Evolutionary conservation across 2,113 vertebrate species (phyloP), one percentile per base, ranked within the genome.

Genomic region (Pagrus major): DNA sequence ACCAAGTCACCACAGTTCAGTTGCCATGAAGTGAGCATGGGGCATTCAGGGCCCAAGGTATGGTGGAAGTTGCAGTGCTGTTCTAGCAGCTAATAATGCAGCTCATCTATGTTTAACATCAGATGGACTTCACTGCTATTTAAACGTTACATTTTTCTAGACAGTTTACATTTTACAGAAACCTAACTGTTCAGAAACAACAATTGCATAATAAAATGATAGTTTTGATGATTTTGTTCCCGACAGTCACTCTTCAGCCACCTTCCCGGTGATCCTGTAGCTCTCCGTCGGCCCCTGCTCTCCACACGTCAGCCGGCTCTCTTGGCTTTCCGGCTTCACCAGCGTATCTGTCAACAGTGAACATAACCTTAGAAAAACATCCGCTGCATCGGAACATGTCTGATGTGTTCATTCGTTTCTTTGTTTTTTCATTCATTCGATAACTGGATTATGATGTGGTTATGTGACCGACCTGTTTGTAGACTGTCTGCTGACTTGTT

Each of bases 221-320:
- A 33, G 9, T 1, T 44, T 51, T 41, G 46, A 6, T 37, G 35
- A 25, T 35, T 42, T 58, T 1, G 3, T 29, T 41, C n/a, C 74
- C 25, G 35, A 23, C 27, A 6, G 27, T 76, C 51, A 88, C 1
- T 88, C 71, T 46, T 77, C 71, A 69, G 83, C 67, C 67, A 85
- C 51, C 29, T 88, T 83, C 46, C 86, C 86, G 0, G 61, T 77
- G 67, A 80, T 73, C 76, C 72, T 80, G 80, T 80, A 88, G 23
- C 29, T 59, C 76, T 83, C 76, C 1, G 83, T 85, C 0, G 67
- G 86, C 3, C 79, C 61, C 21, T 60, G 72, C 37, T 74, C 68
- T 23, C 67, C 79, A 55, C 56, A 49, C 0, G 61, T 55, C 79
- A 69, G 51, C 61, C 59, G 33, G 20, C 31, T 76, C 56, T 82